Evolutionary conservation across 2,113 vertebrate species (phyloP).

Genomic region (Sinocyclocheilus maitianheensis): DNA sequence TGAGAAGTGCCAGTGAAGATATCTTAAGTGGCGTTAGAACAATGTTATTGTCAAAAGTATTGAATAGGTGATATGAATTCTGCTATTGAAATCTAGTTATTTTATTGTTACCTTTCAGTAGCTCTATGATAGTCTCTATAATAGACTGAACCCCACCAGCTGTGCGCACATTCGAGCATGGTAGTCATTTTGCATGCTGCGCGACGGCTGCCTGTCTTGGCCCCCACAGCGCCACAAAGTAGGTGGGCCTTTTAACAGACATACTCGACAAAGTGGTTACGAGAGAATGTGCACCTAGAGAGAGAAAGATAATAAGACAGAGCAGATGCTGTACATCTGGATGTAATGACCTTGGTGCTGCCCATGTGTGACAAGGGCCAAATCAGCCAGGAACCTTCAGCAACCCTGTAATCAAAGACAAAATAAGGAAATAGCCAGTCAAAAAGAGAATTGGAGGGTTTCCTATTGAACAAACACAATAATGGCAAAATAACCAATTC

Average conservation of each 20-base stretch:
- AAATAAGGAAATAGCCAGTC: background rate
- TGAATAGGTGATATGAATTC: background rate
- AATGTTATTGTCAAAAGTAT: background rate
- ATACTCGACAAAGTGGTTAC: background rate
- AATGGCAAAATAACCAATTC: slow-evolving; percentile 31
- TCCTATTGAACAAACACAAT: slow-evolving; percentile 27
- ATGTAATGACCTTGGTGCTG: slow-evolving; percentile 25
- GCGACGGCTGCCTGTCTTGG: slow-evolving; percentile 2
- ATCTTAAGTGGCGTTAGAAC: background rate
- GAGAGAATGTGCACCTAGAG: background rate
- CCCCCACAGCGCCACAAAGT: background rate
- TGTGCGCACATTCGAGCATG: background rate
- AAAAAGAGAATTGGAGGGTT: slow-evolving; percentile 18
- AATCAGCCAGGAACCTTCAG: background rate
- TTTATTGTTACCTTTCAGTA: slow-evolving; percentile 2
- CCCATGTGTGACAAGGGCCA: background rate
- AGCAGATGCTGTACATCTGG: slow-evolving; percentile 14
- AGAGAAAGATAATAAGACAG: background rate
- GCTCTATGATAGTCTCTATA: slow-evolving; percentile 29
- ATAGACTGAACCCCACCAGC: slow-evolving; percentile 15
- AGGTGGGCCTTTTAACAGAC: slow-evolving; percentile 29
- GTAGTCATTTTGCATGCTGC: background rate
- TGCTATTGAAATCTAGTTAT: background rate
- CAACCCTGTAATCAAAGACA: background rate
- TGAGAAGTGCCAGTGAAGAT: background rate